These are phyloP conservation scores for Henicopernis longicauda DNA, from an alignment of 2,113 vertebrate species.

Conservation along the genomic window DNA sequence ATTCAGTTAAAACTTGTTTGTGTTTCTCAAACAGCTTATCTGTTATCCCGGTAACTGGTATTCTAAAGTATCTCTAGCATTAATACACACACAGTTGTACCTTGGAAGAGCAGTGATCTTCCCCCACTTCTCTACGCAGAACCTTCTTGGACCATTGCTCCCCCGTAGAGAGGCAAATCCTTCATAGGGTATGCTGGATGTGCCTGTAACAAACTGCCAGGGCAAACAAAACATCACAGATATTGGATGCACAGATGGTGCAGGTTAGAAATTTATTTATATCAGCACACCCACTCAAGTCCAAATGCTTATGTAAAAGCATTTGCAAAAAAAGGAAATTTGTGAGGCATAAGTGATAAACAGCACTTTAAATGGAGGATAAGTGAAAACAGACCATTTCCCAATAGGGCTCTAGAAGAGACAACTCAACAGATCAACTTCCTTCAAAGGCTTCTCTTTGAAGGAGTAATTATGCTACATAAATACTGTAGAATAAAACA, in stretches of 20 bases:
- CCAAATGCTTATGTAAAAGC: background rate
- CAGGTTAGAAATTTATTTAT: background rate
- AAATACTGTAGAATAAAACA: background rate
- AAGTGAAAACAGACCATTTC: background rate
- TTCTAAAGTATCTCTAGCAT: background rate
- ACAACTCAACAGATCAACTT: background rate
- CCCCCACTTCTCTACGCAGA: slow-evolving; percentile 98
- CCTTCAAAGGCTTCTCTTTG: background rate
- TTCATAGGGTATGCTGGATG: slow-evolving; percentile 96
- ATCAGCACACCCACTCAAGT: background rate
- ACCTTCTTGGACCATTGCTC: slow-evolving; percentile 92
- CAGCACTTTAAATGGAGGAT: background rate
- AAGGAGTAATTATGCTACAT: background rate
- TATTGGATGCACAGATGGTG: background rate
- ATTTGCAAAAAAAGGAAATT: background rate
- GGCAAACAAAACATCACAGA: background rate
- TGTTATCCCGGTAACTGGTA: background rate
- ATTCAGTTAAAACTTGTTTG: background rate
- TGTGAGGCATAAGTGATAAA: background rate
- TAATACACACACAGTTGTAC: slow-evolving; percentile 57
- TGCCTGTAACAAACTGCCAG: slow-evolving; percentile 94
- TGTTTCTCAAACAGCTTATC: background rate
- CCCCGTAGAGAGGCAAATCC: slow-evolving; percentile 94
- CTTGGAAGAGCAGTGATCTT: slow-evolving; percentile 97
- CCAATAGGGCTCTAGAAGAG: background rate